These are phyloP conservation scores for Lysandra coridon DNA, from an alignment of 2,888 invertebrate species.

Conservation along the genomic window DNA sequence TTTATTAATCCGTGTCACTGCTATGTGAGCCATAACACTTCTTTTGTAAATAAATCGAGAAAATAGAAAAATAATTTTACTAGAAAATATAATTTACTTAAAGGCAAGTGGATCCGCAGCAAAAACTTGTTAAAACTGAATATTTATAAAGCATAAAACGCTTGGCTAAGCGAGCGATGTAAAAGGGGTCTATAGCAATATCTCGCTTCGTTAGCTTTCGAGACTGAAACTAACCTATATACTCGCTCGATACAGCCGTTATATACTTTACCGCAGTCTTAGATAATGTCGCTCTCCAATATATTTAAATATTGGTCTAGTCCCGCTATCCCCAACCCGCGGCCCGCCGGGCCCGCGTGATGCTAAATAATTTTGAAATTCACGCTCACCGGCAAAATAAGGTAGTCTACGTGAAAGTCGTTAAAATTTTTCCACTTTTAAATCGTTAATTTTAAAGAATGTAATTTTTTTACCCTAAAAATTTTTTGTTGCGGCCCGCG, in stretches of 20 bases:
- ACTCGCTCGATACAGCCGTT: background rate
- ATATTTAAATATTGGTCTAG: slow-evolving; percentile 3
- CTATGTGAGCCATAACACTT: background rate
- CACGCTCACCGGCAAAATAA: no score
- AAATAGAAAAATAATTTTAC: background rate
- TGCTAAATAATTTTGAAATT: no score
- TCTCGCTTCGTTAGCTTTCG: slow-evolving; percentile 31
- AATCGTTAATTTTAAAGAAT: no score
- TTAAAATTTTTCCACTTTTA: no score
- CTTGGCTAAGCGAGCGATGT: slow-evolving; percentile 29
- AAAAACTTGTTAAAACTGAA: slow-evolving; percentile 18
- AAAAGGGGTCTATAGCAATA: slow-evolving; percentile 27
- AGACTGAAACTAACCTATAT: slow-evolving; percentile 24
- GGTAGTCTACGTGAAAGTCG: no score
- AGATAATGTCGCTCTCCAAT: slow-evolving; percentile 3
- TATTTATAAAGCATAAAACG: slow-evolving; percentile 27
- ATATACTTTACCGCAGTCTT: slow-evolving; percentile 11
- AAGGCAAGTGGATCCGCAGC: background rate
- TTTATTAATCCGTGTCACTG: no score
- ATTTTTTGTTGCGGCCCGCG: no score
- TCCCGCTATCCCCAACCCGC: background rate
- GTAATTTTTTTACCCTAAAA: no score
- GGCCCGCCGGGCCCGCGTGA: no score
- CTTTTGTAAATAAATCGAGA: background rate
- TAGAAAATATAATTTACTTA: no score